Conservation (phyloP, 2,888 invertebrate species). For the Scaptomyza flava region DNA sequence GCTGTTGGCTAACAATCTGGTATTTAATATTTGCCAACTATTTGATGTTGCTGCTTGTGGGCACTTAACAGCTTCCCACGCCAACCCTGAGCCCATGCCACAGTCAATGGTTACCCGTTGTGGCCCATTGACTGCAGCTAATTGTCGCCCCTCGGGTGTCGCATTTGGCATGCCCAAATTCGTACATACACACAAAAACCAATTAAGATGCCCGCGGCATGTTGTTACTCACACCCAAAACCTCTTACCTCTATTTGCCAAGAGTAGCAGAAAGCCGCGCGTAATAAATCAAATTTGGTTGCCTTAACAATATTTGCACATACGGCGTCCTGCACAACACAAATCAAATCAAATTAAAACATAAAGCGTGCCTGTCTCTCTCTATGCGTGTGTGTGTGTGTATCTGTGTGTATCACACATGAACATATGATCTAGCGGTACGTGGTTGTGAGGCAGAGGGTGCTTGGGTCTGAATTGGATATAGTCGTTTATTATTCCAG, state of each 20-base stretch:
- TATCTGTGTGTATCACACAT: conserved; percentile 19
- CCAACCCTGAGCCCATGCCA: not conserved
- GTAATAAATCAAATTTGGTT: conserved; percentile 81
- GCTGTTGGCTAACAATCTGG: conserved; percentile 30
- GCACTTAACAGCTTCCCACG: conserved; percentile 54
- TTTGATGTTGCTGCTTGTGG: conserved; percentile 48
- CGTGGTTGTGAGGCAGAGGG: conserved; percentile 11
- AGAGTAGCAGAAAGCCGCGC: conserved; percentile 35
- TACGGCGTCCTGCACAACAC: conserved; percentile 71
- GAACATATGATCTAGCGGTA: conserved; percentile 42
- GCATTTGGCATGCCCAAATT: conserved; percentile 46
- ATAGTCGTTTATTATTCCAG: conserved; percentile 75
- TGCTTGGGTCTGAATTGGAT: conserved; percentile 38
- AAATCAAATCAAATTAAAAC: conserved; percentile 83
- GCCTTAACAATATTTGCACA: conserved; percentile 79
- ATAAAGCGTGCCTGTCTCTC: conserved; percentile 69
- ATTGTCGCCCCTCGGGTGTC: conserved; percentile 60
- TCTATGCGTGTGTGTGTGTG: not conserved
- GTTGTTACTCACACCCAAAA: conserved; percentile 19
- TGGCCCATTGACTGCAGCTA: conserved; percentile 65
- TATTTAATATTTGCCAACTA: conserved; percentile 29
- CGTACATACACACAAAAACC: conserved; percentile 55
- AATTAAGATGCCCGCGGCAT: conserved; percentile 68
- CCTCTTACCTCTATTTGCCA: not conserved
- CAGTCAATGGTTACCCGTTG: not conserved